Conservation (phyloP, 2,888 invertebrate genomes). For the Hemicrepidius hirtus region DNA sequence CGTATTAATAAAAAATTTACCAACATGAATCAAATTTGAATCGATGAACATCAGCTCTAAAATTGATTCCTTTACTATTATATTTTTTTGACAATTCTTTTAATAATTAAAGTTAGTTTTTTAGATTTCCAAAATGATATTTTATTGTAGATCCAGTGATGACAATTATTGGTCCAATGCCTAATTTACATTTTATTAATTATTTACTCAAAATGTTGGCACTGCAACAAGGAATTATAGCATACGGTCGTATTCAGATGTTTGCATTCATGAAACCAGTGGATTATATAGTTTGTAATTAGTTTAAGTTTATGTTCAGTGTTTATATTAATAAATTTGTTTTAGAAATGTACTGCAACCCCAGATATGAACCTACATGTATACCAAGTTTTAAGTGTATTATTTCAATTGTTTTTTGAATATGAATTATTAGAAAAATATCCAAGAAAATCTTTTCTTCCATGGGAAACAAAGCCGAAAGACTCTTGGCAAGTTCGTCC, state of each 20-base stretch:
- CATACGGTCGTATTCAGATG: conserved; percentile 78
- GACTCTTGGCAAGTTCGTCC: not conserved
- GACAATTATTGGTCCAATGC: conserved; percentile 77
- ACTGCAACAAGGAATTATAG: conserved; percentile 75
- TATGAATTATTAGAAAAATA: conserved; percentile 76
- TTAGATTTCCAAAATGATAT: not conserved
- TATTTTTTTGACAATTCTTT: too few species aligned
- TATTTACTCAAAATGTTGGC: conserved; percentile 78
- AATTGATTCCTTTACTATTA: too few species aligned
- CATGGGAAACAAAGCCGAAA: conserved; percentile 73
- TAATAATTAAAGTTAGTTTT: too few species aligned
- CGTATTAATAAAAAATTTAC: too few species aligned
- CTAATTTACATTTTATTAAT: conserved; percentile 76
- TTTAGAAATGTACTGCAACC: conserved; percentile 76
- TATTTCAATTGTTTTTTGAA: conserved; percentile 83
- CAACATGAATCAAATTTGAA: too few species aligned
- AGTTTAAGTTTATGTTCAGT: conserved; percentile 5
- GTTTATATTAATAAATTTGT: conserved; percentile 49
- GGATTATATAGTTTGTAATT: conserved; percentile 75
- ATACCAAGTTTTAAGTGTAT: conserved; percentile 76
- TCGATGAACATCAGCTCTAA: too few species aligned
- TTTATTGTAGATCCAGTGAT: conserved; percentile 74
- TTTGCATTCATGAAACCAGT: conserved; percentile 78
- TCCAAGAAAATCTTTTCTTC: conserved; percentile 80
- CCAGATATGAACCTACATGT: conserved; percentile 72